Conservation (phyloP, 2,797 vertebrate species). For the Acipenser ruthenus region DNA sequence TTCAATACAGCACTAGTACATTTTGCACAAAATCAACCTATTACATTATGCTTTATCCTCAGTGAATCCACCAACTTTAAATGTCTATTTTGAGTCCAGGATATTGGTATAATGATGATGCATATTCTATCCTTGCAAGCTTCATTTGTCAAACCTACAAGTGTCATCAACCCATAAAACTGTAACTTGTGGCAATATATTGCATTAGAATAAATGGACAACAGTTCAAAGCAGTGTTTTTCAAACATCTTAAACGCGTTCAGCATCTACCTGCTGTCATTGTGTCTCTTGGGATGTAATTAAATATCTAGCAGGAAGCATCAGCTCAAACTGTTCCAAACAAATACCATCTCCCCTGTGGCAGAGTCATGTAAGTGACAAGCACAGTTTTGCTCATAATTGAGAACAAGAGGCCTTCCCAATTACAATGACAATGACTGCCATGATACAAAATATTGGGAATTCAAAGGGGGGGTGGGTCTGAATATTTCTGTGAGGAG, state of each 20-base stretch:
- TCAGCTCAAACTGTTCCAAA: conserved; percentile 18
- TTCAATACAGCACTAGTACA: too few relatives aligned
- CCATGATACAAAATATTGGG: neutral
- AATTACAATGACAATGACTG: conserved; percentile 6
- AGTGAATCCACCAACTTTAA: too few relatives aligned
- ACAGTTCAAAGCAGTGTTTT: conserved; percentile 12
- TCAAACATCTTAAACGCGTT: conserved; percentile 12
- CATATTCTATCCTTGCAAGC: too few relatives aligned
- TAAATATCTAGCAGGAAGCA: conserved; percentile 18
- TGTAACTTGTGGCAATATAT: conserved; percentile 6
- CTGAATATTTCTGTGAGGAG: too few relatives aligned
- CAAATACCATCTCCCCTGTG: conserved; percentile 16
- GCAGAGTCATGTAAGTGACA: conserved; percentile 13
- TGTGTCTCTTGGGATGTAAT: conserved; percentile 21
- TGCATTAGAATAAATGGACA: conserved; percentile 1
- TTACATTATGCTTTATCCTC: too few relatives aligned
- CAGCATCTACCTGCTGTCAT: conserved; percentile 7
- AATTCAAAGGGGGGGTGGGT: neutral
- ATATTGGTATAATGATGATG: too few relatives aligned
- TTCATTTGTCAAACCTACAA: neutral
- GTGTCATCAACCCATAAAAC: conserved; percentile 6
- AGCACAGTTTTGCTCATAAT: conserved; percentile 5
- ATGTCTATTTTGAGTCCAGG: too few relatives aligned
- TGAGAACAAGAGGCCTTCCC: conserved; percentile 11
- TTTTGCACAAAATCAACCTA: too few relatives aligned